Evolutionary conservation across 1,140 invertebrate genomes (phyloP).

Genomic region (Penaeus indicus): DNA sequence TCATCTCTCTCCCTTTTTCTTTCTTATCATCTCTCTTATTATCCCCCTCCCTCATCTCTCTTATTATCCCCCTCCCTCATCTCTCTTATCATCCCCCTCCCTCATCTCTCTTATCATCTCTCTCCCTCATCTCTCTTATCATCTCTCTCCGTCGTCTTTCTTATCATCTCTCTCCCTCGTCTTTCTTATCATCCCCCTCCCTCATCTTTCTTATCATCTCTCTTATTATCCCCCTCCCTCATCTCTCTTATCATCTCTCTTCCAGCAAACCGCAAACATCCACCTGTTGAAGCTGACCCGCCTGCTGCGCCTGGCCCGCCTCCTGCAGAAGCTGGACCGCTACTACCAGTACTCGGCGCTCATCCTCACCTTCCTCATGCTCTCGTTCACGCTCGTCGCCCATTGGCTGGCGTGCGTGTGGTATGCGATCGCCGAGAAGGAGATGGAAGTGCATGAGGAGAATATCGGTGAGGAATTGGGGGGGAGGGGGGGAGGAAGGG

Average conservation of each 20-base stretch:
- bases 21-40: too few relatives aligned
- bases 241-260: slow-evolving; percentile 25
- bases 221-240: neutral
- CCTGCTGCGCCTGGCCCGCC: slow-evolving; percentile 88
- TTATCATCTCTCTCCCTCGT: too few relatives aligned
- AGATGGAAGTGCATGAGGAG: slow-evolving; percentile 72
- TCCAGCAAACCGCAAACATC: slow-evolving; percentile 80
- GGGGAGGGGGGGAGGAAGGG: too few relatives aligned
- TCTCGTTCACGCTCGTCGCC: slow-evolving; percentile 90
- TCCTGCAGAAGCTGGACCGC: slow-evolving; percentile 98
- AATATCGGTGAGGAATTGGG: slow-evolving; percentile 6
- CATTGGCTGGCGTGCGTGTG: slow-evolving; percentile 99
- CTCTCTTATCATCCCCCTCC: too few relatives aligned
- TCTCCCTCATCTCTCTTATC: too few relatives aligned
- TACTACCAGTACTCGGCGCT: slow-evolving; percentile 97
- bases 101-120: too few relatives aligned
- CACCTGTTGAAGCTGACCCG: slow-evolving; percentile 96
- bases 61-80: too few relatives aligned
- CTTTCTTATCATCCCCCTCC: too few relatives aligned
- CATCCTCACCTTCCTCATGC: slow-evolving; percentile 95
- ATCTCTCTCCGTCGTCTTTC: too few relatives aligned
- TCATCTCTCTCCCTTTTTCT: too few relatives aligned
- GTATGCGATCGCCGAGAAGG: slow-evolving; percentile 96
- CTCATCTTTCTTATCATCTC: too few relatives aligned
- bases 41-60: too few relatives aligned